Evolutionary conservation across 2,888 invertebrate species (phyloP).

Genomic region (Lamproptera curius): DNA sequence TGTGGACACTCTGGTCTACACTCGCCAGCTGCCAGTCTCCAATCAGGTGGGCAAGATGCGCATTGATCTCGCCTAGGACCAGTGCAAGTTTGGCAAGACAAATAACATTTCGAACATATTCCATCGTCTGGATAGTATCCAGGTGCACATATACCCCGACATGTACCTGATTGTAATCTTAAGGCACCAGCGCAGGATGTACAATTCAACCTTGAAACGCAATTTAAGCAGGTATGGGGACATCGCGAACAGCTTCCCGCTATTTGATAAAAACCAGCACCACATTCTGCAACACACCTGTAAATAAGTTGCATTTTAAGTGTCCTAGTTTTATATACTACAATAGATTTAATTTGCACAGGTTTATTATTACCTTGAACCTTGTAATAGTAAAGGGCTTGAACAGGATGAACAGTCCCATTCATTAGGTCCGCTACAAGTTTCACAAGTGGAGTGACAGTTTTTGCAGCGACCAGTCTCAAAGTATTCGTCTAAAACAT

Average conservation of each 20-base stretch:
- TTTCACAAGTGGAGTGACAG: constrained; percentile 91
- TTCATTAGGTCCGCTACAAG: constrained; percentile 88
- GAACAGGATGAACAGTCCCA: constrained; percentile 88
- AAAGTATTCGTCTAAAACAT: constrained; percentile 82
- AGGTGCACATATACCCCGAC: constrained; percentile 86
- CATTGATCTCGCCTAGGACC: constrained; percentile 91
- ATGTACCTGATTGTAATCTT: constrained; percentile 89
- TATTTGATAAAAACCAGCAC: constrained; percentile 86
- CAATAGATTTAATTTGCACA: no score
- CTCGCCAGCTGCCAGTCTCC: constrained; percentile 89
- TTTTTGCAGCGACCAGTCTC: constrained; percentile 86
- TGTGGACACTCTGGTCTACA: constrained; percentile 92
- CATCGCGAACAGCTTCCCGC: constrained; percentile 87
- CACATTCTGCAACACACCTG: constrained; percentile 88
- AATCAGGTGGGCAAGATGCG: constrained; percentile 87
- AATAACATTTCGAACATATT: constrained; percentile 88
- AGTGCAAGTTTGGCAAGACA: constrained; percentile 90
- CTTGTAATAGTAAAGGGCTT: constrained; percentile 85
- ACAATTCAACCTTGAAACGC: constrained; percentile 88
- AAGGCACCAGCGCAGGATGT: constrained; percentile 87
- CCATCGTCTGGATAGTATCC: constrained; percentile 93
- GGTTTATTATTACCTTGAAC: constrained; percentile 73
- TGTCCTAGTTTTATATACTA: no score
- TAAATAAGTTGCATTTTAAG: no score
- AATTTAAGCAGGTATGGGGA: constrained; percentile 86